Conservation (phyloP, 1,140 invertebrate species). For the Bradynema listronoti region DNA sequence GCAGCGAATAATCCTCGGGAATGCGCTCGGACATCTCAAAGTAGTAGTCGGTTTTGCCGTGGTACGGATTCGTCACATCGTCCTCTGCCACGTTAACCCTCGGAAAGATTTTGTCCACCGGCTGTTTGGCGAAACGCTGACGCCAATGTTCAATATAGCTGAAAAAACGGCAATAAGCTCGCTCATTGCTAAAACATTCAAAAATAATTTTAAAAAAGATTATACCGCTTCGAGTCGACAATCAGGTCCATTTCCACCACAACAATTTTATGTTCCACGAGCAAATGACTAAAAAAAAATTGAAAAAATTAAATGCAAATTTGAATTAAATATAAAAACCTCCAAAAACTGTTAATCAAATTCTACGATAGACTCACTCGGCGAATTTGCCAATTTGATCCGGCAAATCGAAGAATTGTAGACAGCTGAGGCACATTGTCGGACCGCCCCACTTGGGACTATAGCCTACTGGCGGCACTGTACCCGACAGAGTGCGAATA, state of each 20-base stretch:
- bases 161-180: not conserved
- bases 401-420: slow-evolving; percentile 56
- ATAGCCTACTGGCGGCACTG: slow-evolving; percentile 52
- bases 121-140: slow-evolving; percentile 51
- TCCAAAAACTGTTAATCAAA: not conserved
- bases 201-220: slow-evolving; percentile 23
- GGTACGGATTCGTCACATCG: slow-evolving; percentile 25
- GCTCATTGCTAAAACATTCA: not conserved
- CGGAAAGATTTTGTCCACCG: slow-evolving; percentile 51
- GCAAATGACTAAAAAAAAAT: no score
- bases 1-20: slow-evolving; percentile 39
- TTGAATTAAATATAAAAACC: slow-evolving; percentile 31
- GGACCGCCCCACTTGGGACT: slow-evolving; percentile 58
- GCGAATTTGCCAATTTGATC: slow-evolving; percentile 47
- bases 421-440: slow-evolving; percentile 54
- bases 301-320: no score
- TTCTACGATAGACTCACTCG: slow-evolving; percentile 6
- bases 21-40: slow-evolving; percentile 46
- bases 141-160: slow-evolving; percentile 55
- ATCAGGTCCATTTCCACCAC: slow-evolving; percentile 56
- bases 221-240: slow-evolving; percentile 52
- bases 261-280: slow-evolving; percentile 50
- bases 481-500: slow-evolving; percentile 55
- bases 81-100: slow-evolving; percentile 46
- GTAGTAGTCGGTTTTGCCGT: slow-evolving; percentile 52